A percentile compares a stretch with the other conserved stretches of the same genome.
phyloP scores from a whole-genome alignment of 2,888 invertebrate genomes.

The Belgica antarctica region DNA sequence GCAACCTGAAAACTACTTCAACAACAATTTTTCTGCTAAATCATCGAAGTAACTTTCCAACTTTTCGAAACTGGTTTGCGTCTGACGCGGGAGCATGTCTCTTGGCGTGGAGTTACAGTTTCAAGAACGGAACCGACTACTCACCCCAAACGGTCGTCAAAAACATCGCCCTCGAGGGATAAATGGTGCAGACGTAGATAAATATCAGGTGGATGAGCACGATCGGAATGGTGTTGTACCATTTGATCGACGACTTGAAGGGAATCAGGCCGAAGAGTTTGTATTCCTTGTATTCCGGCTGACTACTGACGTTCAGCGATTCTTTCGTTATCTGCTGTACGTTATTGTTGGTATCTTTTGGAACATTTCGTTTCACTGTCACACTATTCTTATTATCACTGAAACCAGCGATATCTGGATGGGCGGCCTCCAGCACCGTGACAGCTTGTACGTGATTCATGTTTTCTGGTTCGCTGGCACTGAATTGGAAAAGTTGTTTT shows the following conservation, averaged over 20 bases:
- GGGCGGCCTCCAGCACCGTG: conserved; percentile 34
- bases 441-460: conserved; percentile 43
- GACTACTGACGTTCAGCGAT: conserved; percentile 3
- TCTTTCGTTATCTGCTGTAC: conserved; percentile 31
- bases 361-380: conserved; percentile 22
- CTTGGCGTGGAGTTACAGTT: not conserved
- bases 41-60: not conserved
- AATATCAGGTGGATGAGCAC: conserved; percentile 57
- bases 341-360: conserved; percentile 40
- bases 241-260: conserved; percentile 63
- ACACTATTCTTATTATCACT: not conserved
- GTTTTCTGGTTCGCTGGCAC: conserved; percentile 23
- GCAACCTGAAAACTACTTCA: too few species aligned
- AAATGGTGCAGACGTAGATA: conserved; percentile 53
- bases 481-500: not conserved
- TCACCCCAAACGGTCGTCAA: conserved; percentile 62
- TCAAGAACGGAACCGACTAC: conserved; percentile 48
- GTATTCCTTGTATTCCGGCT: conserved; percentile 27
- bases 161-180: conserved; percentile 51
- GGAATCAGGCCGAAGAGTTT: conserved; percentile 49
- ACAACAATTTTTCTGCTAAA: too few species aligned
- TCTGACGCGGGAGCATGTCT: too few species aligned
- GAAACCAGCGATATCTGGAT: not conserved
- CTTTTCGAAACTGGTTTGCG: not conserved
- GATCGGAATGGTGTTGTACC: conserved; percentile 62